These are phyloP conservation scores for Drosophila maculinotata DNA, from an alignment of 2,888 invertebrate species.

Conservation along the genomic window DNA sequence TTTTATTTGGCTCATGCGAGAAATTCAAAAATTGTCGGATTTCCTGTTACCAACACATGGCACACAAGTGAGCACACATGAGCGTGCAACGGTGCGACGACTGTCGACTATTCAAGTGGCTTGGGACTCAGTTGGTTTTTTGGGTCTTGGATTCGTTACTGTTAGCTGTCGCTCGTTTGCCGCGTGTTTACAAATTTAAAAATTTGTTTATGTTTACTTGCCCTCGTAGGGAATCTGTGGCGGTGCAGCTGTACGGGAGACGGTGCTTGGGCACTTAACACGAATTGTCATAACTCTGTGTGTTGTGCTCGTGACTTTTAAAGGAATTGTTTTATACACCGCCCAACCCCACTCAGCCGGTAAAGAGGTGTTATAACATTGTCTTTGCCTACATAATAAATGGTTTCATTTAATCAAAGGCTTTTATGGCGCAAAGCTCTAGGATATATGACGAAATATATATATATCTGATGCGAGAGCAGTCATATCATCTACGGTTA, in stretches of 20 bases:
- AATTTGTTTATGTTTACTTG: conserved; percentile 76
- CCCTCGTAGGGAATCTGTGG: conserved; percentile 24
- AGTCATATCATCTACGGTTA: conserved; percentile 53
- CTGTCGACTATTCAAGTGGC: conserved; percentile 62
- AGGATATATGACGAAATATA: conserved; percentile 55
- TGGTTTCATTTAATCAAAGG: conserved; percentile 80
- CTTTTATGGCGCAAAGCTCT: conserved; percentile 63
- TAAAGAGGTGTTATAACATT: conserved; percentile 65
- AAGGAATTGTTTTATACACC: conserved; percentile 71
- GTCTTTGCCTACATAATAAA: conserved; percentile 76
- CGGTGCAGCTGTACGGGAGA: conserved; percentile 1
- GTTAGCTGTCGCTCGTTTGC: conserved; percentile 56
- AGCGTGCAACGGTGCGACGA: conserved; percentile 14
- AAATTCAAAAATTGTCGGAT: conserved; percentile 76
- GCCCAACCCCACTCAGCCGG: conserved; percentile 8
- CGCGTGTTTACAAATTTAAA: conserved; percentile 78
- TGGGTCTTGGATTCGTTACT: conserved; percentile 50
- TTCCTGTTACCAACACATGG: conserved; percentile 60
- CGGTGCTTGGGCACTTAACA: conserved; percentile 45
- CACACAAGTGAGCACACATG: conserved; percentile 8
- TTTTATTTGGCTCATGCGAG: conserved; percentile 60
- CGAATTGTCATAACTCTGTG: conserved; percentile 63
- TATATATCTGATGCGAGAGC: conserved; percentile 45
- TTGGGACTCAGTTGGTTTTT: conserved; percentile 42
- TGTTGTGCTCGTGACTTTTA: conserved; percentile 61